Base-by-base conservation (phyloP, 1,140 invertebrate genomes). In the Scaptomyza pallida region DNA sequence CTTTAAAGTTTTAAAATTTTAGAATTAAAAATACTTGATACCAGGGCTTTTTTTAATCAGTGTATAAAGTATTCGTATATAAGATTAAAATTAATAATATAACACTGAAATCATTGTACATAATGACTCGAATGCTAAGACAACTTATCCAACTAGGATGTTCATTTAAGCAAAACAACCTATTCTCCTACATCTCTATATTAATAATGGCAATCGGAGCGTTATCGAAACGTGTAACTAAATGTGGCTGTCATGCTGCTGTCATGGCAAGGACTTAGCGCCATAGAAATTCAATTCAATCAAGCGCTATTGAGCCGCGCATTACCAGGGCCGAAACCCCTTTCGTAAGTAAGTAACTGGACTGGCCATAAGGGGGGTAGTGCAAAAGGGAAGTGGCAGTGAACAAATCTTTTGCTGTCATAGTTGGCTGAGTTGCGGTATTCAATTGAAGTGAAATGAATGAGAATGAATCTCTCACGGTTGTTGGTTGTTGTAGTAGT, bases 331-430 rank as follows among this genome's bases (percentile, higher is more conserved):
- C 45, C 26, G 41, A 54, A 71, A 80, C 63, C 80, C 77, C 64
- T 86, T 81, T 40, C 41, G 47, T 37, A n/a, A n/a, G n/a, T n/a
- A n/a, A n/a, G n/a, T n/a, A n/a, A n/a, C n/a, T n/a, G n/a, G n/a
- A n/a, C n/a, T n/a, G n/a, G n/a, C n/a, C n/a, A n/a, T n/a, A n/a
- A n/a, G n/a, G n/a, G n/a, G n/a, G n/a, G n/a, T n/a, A n/a, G n/a
- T n/a, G n/a, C n/a, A n/a, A n/a, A n/a, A n/a, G 16, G 44, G 44
- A 9, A 30, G 6, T 45, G 23, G 40, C 5, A 8, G 43, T 77
- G 75, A 86, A 88, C 81, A 86, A 81, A 86, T 86, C 81, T 86
- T 30, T 81, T 55, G 73, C 82, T 86, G 82, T 88, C 82, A 85
- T 44, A 44, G 62, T 19, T 19, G 19, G 10, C 65, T 60, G 64